These are phyloP conservation scores for Picathartes gymnocephalus DNA, from an alignment of 2,113 vertebrate species.

Conservation along the genomic window DNA sequence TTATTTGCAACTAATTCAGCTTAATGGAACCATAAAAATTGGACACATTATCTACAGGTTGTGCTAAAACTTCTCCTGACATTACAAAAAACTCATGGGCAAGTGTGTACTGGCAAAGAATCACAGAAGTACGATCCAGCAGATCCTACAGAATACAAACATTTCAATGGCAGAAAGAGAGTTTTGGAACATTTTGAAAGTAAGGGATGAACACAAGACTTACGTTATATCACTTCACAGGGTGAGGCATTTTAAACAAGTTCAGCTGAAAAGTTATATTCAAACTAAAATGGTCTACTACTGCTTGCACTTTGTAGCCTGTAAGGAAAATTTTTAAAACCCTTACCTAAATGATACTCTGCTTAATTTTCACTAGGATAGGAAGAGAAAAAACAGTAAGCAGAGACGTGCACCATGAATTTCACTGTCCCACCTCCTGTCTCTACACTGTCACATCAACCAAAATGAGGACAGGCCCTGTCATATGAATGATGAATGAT, in stretches of 20 bases:
- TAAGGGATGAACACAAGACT: neutral
- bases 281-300: neutral
- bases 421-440: neutral
- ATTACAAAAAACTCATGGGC: neutral
- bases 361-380: neutral
- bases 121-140: neutral
- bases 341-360: neutral
- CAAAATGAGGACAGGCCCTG: neutral
- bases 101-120: neutral
- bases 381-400: neutral
- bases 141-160: neutral
- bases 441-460: neutral
- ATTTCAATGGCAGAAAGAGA: neutral
- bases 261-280: neutral
- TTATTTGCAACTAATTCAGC: neutral
- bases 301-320: neutral
- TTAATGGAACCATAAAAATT: neutral
- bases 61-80: neutral
- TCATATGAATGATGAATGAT: neutral
- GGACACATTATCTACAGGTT: accelerated
- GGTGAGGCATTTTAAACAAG: neutral
- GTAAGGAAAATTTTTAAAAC: neutral
- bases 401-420: neutral
- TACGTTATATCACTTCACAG: neutral
- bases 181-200: neutral